A percentile compares a stretch with the other conserved stretches of the same genome.
These are phyloP conservation scores for Polyommatus iphigenia DNA, from an alignment of 2,888 invertebrate species.

Conservation along the genomic window DNA sequence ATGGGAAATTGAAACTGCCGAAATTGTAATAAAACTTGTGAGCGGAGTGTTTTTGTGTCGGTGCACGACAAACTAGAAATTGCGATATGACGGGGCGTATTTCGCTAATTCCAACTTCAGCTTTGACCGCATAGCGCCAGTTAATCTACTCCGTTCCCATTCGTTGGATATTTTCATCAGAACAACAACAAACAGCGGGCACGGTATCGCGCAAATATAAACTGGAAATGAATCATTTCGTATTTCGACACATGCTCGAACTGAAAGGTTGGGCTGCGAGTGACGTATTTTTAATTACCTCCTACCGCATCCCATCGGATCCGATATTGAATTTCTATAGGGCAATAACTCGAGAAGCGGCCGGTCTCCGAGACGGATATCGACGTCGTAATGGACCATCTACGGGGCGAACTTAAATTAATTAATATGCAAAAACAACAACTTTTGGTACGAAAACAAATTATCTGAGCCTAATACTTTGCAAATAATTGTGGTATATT, in stretches of 20 bases:
- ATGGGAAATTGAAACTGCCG: constrained; percentile 12
- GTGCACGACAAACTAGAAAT: constrained; percentile 24
- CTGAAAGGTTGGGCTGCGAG: constrained; percentile 75
- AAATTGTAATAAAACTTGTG: constrained; percentile 22
- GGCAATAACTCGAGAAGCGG: constrained; percentile 62
- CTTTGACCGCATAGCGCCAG: constrained; percentile 38
- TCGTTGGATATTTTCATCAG: constrained; percentile 46
- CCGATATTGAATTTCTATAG: constrained; percentile 71
- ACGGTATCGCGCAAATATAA: constrained; percentile 65
- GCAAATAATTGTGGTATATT: too few species aligned
- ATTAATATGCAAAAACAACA: constrained; percentile 17
- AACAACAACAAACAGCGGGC: constrained; percentile 50
- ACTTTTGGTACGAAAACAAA: not conserved
- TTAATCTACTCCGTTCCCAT: constrained; percentile 42
- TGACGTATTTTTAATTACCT: constrained; percentile 80
- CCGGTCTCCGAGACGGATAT: constrained; percentile 42
- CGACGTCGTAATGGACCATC: constrained; percentile 32
- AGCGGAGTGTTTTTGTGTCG: constrained; percentile 6
- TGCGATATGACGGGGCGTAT: constrained; percentile 26
- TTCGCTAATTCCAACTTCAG: constrained; percentile 32
- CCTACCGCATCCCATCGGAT: constrained; percentile 63
- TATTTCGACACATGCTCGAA: constrained; percentile 76
- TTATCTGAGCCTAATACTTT: not conserved
- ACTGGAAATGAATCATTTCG: constrained; percentile 74
- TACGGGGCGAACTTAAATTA: not conserved